A percentile compares a stretch with the other conserved stretches of the same genome.
phyloP scores from a whole-genome alignment of 2,797 vertebrate species.

The Oophaga sylvatica region DNA sequence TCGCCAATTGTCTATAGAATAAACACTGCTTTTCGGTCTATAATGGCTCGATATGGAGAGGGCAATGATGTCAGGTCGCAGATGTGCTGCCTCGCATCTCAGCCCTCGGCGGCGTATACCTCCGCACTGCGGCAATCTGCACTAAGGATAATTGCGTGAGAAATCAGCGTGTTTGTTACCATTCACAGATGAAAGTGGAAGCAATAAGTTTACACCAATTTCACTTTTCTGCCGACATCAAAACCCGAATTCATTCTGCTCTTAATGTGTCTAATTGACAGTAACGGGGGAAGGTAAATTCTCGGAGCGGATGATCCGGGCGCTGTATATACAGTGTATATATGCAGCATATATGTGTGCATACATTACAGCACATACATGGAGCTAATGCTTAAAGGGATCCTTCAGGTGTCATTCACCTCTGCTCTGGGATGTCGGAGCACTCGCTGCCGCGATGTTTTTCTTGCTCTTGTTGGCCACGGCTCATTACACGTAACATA shows the following conservation, averaged over 20 bases:
- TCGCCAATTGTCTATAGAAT: not conserved
- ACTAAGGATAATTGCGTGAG: slow-evolving; percentile 30
- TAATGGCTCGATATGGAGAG: not conserved
- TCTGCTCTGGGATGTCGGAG: not conserved
- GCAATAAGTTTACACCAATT: slow-evolving; percentile 41
- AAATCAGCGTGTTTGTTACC: slow-evolving; percentile 42
- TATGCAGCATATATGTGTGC: too few species aligned
- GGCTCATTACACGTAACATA: slow-evolving; percentile 39
- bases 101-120: not conserved
- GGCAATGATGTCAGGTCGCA: slow-evolving; percentile 15
- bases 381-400: not conserved
- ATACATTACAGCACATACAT: too few species aligned
- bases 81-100: not conserved
- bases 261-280: slow-evolving; percentile 39
- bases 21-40: not conserved
- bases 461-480: not conserved
- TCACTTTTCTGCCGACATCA: slow-evolving; percentile 33
- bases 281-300: slow-evolving; percentile 20
- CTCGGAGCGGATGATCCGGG: not conserved
- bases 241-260: slow-evolving; percentile 14
- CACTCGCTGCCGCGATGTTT: slow-evolving; percentile 4
- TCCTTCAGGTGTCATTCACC: not conserved
- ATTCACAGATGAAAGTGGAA: slow-evolving; percentile 39
- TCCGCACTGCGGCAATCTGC: slow-evolving; percentile 28
- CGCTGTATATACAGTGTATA: not conserved